Evolutionary conservation across 2,888 invertebrate species (phyloP), one percentile per base, ranked within the genome.

Genomic region (Caenorhabditis doughertyi): DNA sequence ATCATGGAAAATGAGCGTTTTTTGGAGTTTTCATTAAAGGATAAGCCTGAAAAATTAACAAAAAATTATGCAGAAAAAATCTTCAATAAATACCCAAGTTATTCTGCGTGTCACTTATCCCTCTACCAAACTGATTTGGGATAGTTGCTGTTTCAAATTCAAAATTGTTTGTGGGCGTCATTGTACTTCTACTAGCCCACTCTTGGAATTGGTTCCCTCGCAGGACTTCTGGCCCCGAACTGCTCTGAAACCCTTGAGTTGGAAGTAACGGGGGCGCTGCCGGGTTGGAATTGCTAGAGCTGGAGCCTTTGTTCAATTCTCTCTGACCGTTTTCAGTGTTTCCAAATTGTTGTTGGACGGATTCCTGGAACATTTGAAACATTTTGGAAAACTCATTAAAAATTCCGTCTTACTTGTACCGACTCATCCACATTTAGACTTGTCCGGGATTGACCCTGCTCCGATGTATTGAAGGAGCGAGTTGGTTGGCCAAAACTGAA

Each of bases 1-100:
- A 73, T 29, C 23, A 67, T 62, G 1, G 80, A 62, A 51, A 80
- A 73, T 11, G 77, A 70, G 1, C 56, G 35, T 23, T 64, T 65
- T 18, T 60, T 71, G 1, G 44, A 25, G 16, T 35, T 71, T 58
- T 58, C 58, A 18, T 29, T 51, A 0, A 60, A 21, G 3, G 35
- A 60, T 13, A 47, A 9, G 13, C 44, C 71, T 71, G 56, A 47
- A 71, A 71, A n/a, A 0, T 2, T n/a, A n/a, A n/a, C n/a, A n/a
- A n/a, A n/a, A 32, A 1, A 9, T 1, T 32, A 2, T 29, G 42
- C 2, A 42, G 16, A 4, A 16, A 16, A 18, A 16, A 27, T 16
- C 9, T 39, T 23, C 11, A 29, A n/a, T 0, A n/a, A 60, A 2
- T 11, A 64, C 51, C 65, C 23, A 51, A 51, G 25, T 39, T 51